phyloP scores from a whole-genome alignment of 2,113 vertebrate species.

The Ivindomyrus marchei region DNA sequence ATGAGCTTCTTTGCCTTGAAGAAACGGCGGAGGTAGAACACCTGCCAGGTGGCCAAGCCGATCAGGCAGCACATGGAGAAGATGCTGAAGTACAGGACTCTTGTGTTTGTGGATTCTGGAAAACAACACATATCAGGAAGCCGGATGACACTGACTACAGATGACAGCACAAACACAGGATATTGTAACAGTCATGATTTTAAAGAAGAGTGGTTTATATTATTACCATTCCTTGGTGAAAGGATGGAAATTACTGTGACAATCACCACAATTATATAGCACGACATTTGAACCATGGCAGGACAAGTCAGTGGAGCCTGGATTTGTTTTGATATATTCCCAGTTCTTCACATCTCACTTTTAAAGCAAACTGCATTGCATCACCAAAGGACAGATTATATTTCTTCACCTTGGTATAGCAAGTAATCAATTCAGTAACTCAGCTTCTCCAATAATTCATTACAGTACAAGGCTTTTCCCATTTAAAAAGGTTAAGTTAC shows the following conservation, averaged over 20 bases:
- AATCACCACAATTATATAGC: background rate
- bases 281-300: background rate
- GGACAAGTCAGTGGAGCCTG: background rate
- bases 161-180: background rate
- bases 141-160: background rate
- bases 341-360: background rate
- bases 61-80: slow-evolving; percentile 99
- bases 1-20: slow-evolving; percentile 99
- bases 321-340: background rate
- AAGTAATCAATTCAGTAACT: background rate
- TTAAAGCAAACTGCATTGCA: background rate
- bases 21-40: slow-evolving; percentile 95
- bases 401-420: background rate
- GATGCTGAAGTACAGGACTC: slow-evolving; percentile 97
- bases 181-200: background rate
- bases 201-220: background rate
- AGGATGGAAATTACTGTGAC: background rate
- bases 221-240: background rate
- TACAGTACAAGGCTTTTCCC: background rate
- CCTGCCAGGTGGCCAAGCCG: slow-evolving; percentile 96
- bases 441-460: background rate
- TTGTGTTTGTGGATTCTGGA: slow-evolving; percentile 91
- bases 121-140: background rate
- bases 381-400: background rate
- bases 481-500: background rate